A percentile compares a stretch with the other conserved stretches of the same genome.
phyloP scores from a whole-genome alignment of 2,797 vertebrate genomes.

The Ciconia nigra region DNA sequence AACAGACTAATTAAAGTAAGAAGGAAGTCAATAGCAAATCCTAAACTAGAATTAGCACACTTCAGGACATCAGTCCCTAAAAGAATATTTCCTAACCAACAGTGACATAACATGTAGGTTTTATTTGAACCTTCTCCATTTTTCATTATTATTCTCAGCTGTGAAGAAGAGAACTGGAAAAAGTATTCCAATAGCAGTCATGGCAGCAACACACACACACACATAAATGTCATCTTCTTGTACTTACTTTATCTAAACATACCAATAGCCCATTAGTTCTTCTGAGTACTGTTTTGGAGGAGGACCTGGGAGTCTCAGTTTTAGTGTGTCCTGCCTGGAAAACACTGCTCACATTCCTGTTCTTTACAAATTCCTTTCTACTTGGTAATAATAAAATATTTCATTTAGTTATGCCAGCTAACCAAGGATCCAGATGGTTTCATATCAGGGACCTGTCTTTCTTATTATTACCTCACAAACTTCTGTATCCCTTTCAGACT shows the following conservation, averaged over 20 bases:
- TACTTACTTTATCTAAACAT: not conserved
- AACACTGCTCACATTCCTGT: not conserved
- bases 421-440: not conserved
- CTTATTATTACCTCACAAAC: not conserved
- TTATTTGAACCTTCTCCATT: not conserved
- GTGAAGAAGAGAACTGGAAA: not conserved
- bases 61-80: not conserved
- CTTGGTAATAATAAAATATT: not conserved
- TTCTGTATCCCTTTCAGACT: not conserved
- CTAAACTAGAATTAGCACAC: not conserved
- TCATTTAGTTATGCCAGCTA: not conserved
- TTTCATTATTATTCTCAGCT: not conserved
- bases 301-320: not conserved
- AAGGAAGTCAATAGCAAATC: not conserved
- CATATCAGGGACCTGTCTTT: not conserved
- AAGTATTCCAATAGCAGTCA: not conserved
- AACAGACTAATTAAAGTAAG: not conserved
- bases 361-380: not conserved
- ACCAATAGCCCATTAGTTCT: rapidly evolving
- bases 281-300: not conserved
- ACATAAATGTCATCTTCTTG: not conserved
- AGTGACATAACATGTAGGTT: not conserved
- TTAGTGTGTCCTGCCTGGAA: not conserved
- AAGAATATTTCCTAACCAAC: not conserved
- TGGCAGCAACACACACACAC: not conserved